A percentile compares a stretch with the other conserved stretches of the same genome.
phyloP scores from a whole-genome alignment of 2,113 vertebrate species.

The Argyrosomus japonicus region DNA sequence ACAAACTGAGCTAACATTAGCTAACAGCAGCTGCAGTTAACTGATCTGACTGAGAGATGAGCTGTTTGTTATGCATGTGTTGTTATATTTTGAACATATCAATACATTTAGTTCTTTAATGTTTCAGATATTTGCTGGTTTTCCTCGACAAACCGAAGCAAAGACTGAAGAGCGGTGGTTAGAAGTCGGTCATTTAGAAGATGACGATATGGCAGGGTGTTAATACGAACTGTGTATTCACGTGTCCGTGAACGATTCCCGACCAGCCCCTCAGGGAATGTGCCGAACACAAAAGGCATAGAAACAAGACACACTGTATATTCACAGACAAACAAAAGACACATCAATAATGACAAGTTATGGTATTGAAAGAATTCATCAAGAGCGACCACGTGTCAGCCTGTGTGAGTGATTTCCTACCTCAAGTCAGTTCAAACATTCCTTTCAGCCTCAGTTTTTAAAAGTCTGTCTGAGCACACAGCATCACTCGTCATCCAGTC shows the following conservation, averaged over 20 bases:
- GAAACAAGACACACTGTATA: neutral
- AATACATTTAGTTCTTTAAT: neutral
- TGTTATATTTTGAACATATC: neutral
- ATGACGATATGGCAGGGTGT: neutral
- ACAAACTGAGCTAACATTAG: too few relatives aligned
- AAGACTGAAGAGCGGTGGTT: neutral
- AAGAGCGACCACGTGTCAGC: slow-evolving; percentile 23
- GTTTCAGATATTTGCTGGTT: neutral
- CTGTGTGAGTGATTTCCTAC: slow-evolving; percentile 19
- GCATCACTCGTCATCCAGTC: too few relatives aligned
- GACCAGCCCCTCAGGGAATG: slow-evolving; percentile 13
- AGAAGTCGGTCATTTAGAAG: too few relatives aligned
- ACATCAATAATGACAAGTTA: slow-evolving; percentile 32
- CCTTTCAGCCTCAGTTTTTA: neutral
- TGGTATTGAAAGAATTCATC: slow-evolving; percentile 13
- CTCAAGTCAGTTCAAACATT: neutral
- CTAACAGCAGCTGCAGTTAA: neutral
- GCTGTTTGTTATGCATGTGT: too few relatives aligned
- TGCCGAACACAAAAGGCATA: slow-evolving; percentile 20
- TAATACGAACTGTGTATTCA: neutral
- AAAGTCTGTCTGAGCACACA: neutral
- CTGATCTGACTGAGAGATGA: too few relatives aligned
- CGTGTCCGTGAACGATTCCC: neutral
- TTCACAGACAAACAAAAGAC: slow-evolving; percentile 31
- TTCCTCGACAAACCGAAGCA: neutral